phyloP scores from a whole-genome alignment of 2,888 invertebrate species.

The Rambutsinella grinnellia region DNA sequence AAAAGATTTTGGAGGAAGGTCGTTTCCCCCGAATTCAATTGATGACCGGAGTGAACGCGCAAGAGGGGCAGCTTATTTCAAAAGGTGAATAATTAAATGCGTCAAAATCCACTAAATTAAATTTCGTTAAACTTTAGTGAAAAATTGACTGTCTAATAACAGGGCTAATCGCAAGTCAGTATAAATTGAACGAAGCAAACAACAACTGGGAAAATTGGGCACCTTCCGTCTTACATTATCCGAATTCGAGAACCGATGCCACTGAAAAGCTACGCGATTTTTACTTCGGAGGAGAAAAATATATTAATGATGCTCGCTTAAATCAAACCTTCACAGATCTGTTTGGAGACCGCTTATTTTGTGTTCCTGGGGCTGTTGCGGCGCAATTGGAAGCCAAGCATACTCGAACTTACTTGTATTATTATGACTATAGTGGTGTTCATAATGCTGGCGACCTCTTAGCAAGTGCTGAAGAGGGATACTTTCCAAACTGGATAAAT shows the following conservation, averaged over 20 bases:
- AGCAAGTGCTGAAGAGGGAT: constrained; percentile 30
- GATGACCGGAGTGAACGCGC: constrained; percentile 57
- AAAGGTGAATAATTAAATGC: constrained; percentile 25
- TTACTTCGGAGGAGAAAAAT: constrained; percentile 52
- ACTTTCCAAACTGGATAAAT: constrained; percentile 25
- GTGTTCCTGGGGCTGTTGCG: constrained; percentile 22
- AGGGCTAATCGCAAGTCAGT: constrained; percentile 49
- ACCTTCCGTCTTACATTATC: constrained; percentile 40
- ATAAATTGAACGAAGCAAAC: constrained; percentile 51
- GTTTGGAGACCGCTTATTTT: constrained; percentile 56
- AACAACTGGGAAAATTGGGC: constrained; percentile 50
- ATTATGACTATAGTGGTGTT: constrained; percentile 39
- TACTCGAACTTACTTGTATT: constrained; percentile 49
- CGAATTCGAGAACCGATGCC: constrained; percentile 7
- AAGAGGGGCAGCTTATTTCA: constrained; percentile 52
- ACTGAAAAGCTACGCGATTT: constrained; percentile 38
- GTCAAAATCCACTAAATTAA: too few species aligned
- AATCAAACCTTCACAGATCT: constrained; percentile 42
- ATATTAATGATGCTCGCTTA: constrained; percentile 33
- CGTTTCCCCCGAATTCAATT: constrained; percentile 50
- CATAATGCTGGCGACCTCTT: constrained; percentile 33
- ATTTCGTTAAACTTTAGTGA: too few species aligned
- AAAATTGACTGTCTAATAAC: too few species aligned
- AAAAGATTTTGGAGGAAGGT: constrained; percentile 34
- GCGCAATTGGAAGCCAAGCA: constrained; percentile 41